Conservation (phyloP, 1,140 invertebrate genomes). For the Caenorhabditis tropicalis region DNA sequence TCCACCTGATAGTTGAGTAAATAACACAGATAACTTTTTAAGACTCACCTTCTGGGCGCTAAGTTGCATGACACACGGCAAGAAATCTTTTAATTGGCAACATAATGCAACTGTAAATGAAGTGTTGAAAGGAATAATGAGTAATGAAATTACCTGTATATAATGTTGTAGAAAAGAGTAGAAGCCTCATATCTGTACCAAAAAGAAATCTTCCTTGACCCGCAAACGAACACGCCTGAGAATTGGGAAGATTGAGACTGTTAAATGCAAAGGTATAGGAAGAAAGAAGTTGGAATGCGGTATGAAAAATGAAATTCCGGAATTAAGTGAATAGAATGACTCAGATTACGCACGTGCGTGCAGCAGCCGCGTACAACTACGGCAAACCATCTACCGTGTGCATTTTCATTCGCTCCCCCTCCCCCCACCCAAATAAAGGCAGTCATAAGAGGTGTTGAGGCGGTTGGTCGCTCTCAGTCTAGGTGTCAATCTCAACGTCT, state of each 20-base stretch:
- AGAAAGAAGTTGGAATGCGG: neutral
- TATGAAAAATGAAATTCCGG: neutral
- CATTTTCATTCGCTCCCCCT: neutral
- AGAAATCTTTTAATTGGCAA: conserved; percentile 48
- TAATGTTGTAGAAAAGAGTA: neutral
- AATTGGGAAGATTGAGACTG: neutral
- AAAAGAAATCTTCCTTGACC: neutral
- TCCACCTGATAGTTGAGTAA: neutral
- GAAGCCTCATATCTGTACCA: neutral
- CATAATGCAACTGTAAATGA: conserved; percentile 19
- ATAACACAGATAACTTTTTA: neutral
- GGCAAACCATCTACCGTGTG: neutral
- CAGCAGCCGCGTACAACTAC: neutral
- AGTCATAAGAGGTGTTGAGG: conserved; percentile 21
- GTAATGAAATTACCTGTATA: neutral
- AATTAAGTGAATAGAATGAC: conserved; percentile 11
- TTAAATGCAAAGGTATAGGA: neutral
- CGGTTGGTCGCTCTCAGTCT: neutral
- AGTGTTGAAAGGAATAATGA: neutral
- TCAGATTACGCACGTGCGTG: conserved; percentile 36
- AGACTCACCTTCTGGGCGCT: conserved; percentile 41
- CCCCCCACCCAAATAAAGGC: neutral
- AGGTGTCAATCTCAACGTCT: conserved; percentile 39
- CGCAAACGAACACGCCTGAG: conserved; percentile 29
- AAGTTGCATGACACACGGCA: conserved; percentile 49